Evolutionary conservation across 1,140 invertebrate species (phyloP).

Genomic region (Ditylenchus dipsaci): DNA sequence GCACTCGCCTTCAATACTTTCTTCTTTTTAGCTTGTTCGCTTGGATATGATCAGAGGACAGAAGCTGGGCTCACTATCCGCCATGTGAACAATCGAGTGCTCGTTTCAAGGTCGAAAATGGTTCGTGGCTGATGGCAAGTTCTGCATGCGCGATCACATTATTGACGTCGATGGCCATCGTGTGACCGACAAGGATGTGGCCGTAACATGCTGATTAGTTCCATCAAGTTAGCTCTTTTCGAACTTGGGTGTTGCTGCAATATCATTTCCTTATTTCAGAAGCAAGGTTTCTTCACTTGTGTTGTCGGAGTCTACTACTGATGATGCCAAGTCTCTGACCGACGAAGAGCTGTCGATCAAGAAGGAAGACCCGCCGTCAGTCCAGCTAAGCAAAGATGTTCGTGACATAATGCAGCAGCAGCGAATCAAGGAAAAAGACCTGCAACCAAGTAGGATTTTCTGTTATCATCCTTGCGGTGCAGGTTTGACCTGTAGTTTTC

Average conservation of each 20-base stretch:
- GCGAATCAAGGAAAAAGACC: neutral
- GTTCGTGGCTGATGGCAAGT: constrained; percentile 28
- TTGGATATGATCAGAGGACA: constrained; percentile 46
- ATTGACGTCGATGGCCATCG: constrained; percentile 48
- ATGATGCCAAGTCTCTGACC: neutral
- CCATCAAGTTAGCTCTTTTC: neutral
- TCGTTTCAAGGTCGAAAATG: constrained; percentile 33
- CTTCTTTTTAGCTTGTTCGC: constrained; percentile 26
- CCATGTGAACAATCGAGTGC: constrained; percentile 46
- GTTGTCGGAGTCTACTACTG: constrained; percentile 3
- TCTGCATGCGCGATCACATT: constrained; percentile 47
- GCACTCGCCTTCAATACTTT: too few relatives aligned
- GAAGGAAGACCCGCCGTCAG: constrained; percentile 7
- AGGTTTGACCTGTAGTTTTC: too few relatives aligned
- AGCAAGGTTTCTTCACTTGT: constrained; percentile 8
- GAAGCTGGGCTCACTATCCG: constrained; percentile 49
- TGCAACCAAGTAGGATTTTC: too few relatives aligned
- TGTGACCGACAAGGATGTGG: constrained; percentile 54
- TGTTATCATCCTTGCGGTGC: too few relatives aligned
- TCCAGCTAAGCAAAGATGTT: constrained; percentile 8
- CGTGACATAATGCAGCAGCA: constrained; percentile 11
- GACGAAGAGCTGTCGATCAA: constrained; percentile 4
- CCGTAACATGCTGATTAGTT: constrained; percentile 43
- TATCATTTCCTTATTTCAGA: neutral
- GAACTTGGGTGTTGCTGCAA: too few relatives aligned